Evolutionary conservation across 2,888 invertebrate species (phyloP).

Genomic region (Eucriotettix oculatus): DNA sequence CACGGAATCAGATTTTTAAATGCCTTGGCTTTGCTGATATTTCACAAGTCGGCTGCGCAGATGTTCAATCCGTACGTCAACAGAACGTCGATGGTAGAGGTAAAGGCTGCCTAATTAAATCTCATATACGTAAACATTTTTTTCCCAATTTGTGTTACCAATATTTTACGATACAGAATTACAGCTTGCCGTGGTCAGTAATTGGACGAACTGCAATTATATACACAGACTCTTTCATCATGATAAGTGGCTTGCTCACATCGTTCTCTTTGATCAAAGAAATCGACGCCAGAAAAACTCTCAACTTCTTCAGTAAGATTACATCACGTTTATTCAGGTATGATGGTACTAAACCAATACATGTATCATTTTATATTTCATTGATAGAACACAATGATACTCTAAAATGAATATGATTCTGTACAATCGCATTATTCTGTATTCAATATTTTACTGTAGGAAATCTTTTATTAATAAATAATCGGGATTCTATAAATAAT

Average conservation of each 20-base stretch:
- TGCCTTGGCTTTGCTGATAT: conserved; percentile 34
- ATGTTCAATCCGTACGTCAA: conserved; percentile 40
- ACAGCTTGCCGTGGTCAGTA: conserved; percentile 33
- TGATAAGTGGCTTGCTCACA: conserved; percentile 40
- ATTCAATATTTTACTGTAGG: too few relatives aligned
- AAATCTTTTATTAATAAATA: too few relatives aligned
- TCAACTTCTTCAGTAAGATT: not conserved
- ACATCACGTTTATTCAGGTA: not conserved
- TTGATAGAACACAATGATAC: too few relatives aligned
- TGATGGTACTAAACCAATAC: too few relatives aligned
- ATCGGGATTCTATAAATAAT: too few relatives aligned
- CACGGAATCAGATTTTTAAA: conserved; percentile 37
- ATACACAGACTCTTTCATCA: conserved; percentile 43
- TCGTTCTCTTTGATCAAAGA: conserved; percentile 35
- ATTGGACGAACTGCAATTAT: conserved; percentile 41
- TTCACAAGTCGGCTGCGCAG: conserved; percentile 41
- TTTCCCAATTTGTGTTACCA: not conserved
- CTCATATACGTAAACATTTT: not conserved
- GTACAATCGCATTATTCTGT: too few relatives aligned
- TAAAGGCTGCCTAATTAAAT: conserved; percentile 17
- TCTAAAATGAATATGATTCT: too few relatives aligned
- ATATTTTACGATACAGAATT: too few relatives aligned
- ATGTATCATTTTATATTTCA: too few relatives aligned
- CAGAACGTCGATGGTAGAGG: conserved; percentile 35
- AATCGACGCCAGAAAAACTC: conserved; percentile 22